phyloP scores from a whole-genome alignment of 1,140 invertebrate genomes.

The Ceratitis capitata region DNA sequence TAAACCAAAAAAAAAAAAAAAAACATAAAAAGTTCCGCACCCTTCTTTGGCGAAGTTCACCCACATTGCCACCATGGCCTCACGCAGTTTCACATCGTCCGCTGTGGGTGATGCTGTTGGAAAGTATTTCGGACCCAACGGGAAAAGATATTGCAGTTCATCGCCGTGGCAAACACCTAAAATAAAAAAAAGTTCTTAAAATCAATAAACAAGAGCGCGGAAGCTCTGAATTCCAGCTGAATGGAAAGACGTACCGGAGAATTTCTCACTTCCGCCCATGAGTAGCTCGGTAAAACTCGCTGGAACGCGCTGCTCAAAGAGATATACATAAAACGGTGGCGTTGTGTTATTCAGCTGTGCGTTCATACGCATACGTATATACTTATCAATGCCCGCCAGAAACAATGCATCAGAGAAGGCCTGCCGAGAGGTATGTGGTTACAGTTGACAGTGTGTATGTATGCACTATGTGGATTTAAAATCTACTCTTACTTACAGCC shows the following conservation, averaged over 20 bases:
- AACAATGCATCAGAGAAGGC: constrained; percentile 78
- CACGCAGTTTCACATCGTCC: constrained; percentile 67
- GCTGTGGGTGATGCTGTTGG: constrained; percentile 64
- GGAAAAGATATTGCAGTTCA: constrained; percentile 78
- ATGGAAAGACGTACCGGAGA: constrained; percentile 67
- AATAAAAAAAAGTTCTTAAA: not conserved
- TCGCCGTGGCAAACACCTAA: constrained; percentile 77
- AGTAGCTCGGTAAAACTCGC: constrained; percentile 76
- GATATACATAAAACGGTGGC: constrained; percentile 73
- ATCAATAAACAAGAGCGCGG: too few relatives aligned
- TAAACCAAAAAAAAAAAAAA: not conserved
- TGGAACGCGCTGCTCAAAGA: constrained; percentile 73
- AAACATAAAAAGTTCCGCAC: too few relatives aligned
- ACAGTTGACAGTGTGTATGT: too few relatives aligned
- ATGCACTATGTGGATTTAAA: not conserved
- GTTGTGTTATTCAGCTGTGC: constrained; percentile 58
- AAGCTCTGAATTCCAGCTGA: not conserved
- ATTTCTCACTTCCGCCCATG: constrained; percentile 68
- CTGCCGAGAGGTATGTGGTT: constrained; percentile 58
- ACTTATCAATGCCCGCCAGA: constrained; percentile 69
- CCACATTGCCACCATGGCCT: constrained; percentile 73
- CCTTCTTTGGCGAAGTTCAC: constrained; percentile 75
- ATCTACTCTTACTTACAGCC: constrained; percentile 66
- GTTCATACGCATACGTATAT: constrained; percentile 68
- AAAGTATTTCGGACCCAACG: constrained; percentile 71